phyloP scores from a whole-genome alignment of 2,888 invertebrate genomes.

The Thysanoteuthis rhombus region DNA sequence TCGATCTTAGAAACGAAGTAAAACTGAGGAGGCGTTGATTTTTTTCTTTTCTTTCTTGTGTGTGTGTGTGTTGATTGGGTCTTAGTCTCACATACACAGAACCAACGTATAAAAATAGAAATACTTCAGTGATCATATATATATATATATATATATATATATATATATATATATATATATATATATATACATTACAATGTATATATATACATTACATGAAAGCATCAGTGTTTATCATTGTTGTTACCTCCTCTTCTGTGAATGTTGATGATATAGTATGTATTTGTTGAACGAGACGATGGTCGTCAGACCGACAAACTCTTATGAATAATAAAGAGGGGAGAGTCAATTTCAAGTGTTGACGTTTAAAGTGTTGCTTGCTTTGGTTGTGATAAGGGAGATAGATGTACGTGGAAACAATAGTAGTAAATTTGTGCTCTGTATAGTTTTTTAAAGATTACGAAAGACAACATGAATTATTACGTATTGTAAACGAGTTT shows the following conservation, averaged over 20 bases:
- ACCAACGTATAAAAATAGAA: too few species aligned
- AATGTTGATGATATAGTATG: too few species aligned
- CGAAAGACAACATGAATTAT: background rate
- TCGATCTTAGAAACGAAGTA: background rate
- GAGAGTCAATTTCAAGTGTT: background rate
- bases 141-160: background rate
- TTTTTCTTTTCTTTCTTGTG: background rate
- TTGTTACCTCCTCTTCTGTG: background rate
- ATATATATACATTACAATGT: too few species aligned
- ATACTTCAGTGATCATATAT: too few species aligned
- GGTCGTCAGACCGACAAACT: too few species aligned
- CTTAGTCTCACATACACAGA: background rate
- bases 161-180: background rate
- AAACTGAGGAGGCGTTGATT: background rate
- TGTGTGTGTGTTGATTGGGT: background rate
- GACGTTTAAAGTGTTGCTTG: background rate
- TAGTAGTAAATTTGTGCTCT: too few species aligned
- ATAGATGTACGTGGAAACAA: too few species aligned
- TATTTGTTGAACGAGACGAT: too few species aligned
- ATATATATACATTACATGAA: too few species aligned
- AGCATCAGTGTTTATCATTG: background rate
- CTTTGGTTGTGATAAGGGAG: too few species aligned
- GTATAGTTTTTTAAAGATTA: too few species aligned
- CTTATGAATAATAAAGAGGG: background rate
- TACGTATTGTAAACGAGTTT: background rate